Conservation (phyloP, 2,113 vertebrate species). For the Enhydra lutris region DNA sequence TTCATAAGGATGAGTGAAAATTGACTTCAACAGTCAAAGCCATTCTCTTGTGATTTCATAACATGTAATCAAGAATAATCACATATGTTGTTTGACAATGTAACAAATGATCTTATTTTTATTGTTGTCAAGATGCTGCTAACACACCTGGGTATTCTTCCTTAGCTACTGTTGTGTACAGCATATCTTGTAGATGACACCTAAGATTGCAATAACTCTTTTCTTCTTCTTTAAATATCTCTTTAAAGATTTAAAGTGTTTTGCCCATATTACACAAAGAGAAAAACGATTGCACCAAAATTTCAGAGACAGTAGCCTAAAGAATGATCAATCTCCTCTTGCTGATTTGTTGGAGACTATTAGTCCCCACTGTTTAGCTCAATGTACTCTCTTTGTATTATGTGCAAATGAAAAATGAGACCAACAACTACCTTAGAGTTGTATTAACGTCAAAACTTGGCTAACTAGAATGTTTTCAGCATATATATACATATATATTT, state of each 20-base stretch:
- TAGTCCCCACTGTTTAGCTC: not conserved
- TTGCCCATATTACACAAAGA: not conserved
- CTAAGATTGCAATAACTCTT: not conserved
- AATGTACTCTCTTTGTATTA: not conserved
- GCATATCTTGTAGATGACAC: not conserved
- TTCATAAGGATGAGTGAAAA: not conserved
- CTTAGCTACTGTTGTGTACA: not conserved
- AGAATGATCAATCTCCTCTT: not conserved
- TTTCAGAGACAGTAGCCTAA: not conserved
- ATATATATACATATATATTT: not conserved
- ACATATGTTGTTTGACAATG: not conserved
- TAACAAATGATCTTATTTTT: not conserved
- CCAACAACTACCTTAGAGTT: not conserved
- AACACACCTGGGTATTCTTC: not conserved
- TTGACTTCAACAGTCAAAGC: not conserved
- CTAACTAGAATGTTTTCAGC: not conserved
- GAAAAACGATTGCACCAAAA: not conserved
- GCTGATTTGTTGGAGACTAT: not conserved
- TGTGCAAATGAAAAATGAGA: not conserved
- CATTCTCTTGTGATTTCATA: not conserved
- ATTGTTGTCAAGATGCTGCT: not conserved
- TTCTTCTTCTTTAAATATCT: conserved; percentile 7
- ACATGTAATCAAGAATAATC: not conserved
- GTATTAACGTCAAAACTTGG: not conserved
- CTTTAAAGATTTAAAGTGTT: not conserved